phyloP scores from a whole-genome alignment of 2,113 vertebrate genomes.

The Antennarius striatus region DNA sequence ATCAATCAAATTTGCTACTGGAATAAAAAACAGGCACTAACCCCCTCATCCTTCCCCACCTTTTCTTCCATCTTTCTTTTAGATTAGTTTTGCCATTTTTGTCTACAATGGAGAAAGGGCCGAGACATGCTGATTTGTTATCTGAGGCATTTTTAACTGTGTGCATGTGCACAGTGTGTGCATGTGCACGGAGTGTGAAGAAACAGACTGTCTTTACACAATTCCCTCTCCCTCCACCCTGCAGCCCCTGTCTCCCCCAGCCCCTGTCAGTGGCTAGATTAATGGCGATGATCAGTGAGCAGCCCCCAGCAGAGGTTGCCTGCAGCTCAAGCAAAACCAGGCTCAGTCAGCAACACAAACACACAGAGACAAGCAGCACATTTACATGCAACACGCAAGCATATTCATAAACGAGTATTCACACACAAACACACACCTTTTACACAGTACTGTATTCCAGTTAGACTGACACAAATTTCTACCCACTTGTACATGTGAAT shows the following conservation, averaged over 20 bases:
- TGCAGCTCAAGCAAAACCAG: conserved; percentile 70
- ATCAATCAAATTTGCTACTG: conserved; percentile 46
- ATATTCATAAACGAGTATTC: conserved; percentile 19
- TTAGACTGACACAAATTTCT: conserved; percentile 50
- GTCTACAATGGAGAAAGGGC: conserved; percentile 10
- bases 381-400: conserved; percentile 33
- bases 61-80: conserved; percentile 9
- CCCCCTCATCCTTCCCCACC: conserved; percentile 4
- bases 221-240: conserved; percentile 20
- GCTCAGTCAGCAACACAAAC: conserved; percentile 51
- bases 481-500: conserved; percentile 52
- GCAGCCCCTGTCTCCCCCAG: conserved; percentile 48
- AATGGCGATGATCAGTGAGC: conserved; percentile 82
- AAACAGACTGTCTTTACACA: conserved; percentile 29
- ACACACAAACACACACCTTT: neutral
- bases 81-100: conserved; percentile 32
- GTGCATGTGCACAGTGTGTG: neutral
- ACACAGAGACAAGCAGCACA: conserved; percentile 20
- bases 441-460: conserved; percentile 18
- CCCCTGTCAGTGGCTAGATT: conserved; percentile 80
- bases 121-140: conserved; percentile 30
- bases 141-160: conserved; percentile 19
- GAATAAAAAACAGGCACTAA: conserved; percentile 39
- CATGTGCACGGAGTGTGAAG: conserved; percentile 12
- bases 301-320: conserved; percentile 75